A percentile compares a stretch with the other conserved stretches of the same genome.
Evolutionary conservation across 2,888 invertebrate species (phyloP).

Genomic region (Prenolepis imparis): DNA sequence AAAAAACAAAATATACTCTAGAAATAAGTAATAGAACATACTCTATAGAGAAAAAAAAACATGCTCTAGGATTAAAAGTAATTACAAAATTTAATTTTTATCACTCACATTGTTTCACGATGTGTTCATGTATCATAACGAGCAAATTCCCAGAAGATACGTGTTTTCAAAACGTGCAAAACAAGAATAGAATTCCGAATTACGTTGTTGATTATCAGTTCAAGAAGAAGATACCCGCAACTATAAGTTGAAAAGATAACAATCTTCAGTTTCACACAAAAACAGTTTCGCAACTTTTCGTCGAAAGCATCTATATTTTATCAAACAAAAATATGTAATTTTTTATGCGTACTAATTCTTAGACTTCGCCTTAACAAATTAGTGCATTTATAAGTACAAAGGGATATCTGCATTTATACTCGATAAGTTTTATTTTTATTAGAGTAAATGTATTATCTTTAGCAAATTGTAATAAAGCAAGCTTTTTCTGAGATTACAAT

Average conservation of each 20-base stretch:
- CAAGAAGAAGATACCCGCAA: background rate
- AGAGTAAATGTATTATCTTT: background rate
- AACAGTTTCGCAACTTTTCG: background rate
- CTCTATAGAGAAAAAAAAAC: background rate
- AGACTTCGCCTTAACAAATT: background rate
- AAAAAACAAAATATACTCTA: background rate
- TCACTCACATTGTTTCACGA: background rate
- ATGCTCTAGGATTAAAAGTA: background rate
- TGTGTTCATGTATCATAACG: background rate
- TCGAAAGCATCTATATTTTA: background rate
- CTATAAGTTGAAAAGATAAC: background rate
- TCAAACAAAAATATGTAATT: background rate
- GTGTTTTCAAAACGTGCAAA: background rate
- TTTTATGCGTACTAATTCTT: background rate
- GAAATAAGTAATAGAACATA: background rate
- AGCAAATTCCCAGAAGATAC: constrained; percentile 27
- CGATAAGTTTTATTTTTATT: background rate
- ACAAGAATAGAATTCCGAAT: constrained; percentile 29
- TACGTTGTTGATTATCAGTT: constrained; percentile 25
- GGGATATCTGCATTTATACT: too few relatives aligned
- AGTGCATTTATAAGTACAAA: background rate
- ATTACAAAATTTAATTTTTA: background rate
- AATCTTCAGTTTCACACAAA: background rate
- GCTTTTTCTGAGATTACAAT: background rate
- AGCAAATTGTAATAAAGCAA: background rate